These are phyloP conservation scores for Molossus molossus DNA, from an alignment of 2,797 vertebrate genomes.

Conservation along the genomic window DNA sequence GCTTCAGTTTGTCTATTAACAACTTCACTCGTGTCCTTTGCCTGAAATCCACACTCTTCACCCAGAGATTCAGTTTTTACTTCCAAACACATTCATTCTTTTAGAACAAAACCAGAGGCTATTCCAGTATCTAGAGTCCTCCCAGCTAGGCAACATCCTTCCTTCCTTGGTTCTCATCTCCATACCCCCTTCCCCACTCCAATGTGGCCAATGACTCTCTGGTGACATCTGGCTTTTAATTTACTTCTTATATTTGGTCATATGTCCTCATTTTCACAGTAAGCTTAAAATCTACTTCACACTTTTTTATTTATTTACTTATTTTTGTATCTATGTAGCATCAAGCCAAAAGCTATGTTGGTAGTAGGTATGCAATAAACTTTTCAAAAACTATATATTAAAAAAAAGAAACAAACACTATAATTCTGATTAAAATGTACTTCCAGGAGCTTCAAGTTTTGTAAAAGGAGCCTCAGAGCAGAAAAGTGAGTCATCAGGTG, in stretches of 20 bases:
- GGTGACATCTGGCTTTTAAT: conserved; percentile 7
- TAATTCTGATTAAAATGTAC: conserved; percentile 19
- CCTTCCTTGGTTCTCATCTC: background rate
- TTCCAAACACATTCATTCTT: background rate
- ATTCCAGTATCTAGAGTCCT: conserved; percentile 1
- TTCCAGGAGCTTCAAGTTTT: conserved; percentile 32
- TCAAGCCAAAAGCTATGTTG: conserved; percentile 39
- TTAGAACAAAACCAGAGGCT: background rate
- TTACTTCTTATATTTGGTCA: conserved; percentile 5
- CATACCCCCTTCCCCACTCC: background rate
- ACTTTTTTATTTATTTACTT: background rate
- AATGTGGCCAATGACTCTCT: background rate
- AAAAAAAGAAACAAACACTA: background rate
- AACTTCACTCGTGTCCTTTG: background rate
- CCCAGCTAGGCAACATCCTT: background rate
- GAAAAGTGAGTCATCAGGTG: background rate
- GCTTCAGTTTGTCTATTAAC: background rate
- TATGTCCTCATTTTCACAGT: background rate
- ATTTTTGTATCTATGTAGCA: background rate
- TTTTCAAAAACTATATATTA: conserved; percentile 39
- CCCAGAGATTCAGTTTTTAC: background rate
- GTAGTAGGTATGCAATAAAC: background rate
- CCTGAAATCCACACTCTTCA: conserved; percentile 8
- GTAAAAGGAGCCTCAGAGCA: background rate
- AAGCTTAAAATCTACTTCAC: conserved; percentile 4